Base-by-base conservation (phyloP, 1,140 invertebrate genomes). In the Cotesia chilonis region DNA sequence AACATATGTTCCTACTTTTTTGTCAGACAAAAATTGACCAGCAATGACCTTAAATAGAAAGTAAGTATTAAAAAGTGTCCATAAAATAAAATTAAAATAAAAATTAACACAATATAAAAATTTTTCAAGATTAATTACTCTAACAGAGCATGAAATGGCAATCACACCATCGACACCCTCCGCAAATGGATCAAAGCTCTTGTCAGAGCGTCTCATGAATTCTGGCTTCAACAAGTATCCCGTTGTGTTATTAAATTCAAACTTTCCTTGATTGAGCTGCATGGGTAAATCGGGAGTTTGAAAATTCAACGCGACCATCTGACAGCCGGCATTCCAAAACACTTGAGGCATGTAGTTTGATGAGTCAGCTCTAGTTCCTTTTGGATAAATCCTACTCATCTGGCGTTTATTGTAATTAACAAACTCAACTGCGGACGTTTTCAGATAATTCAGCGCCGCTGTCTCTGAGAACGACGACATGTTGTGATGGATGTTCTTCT, bases 401-500 rank as follows among this genome's bases (percentile, higher is more conserved):
- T 94, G 93, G 4, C 92, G 85, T 78, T 94, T 94, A 81, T 94
- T 94, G 77, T 93, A 94, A 88, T 94, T 92, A 55, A 93, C 91
- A 80, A 94, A 92, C 77, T 93, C 91, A 54, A 92, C 89, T 17
- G 92, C 92, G 75, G 91, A 88, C 69, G 93, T 92, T 82, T 94
- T 94, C 36, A 95, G 87, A 78, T 93, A 92, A 72, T 92, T 92
- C 41, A 95, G 85, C 6, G 93, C 94, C 12, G 92, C 89, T 17
- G 90, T 93, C 84, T 96, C 94, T 72, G 92, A 92, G 85, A 95
- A 95, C 3, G 93, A 94, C 17, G 93, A 95, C 94, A 95, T 96
- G 79, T 95, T 92, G 83, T 91, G 92, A 85, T 92, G 90, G 72
- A 93, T 88, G 82, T 94, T 93, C 78, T 93, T 92, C 68, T 92